phyloP scores from a whole-genome alignment of 2,888 invertebrate genomes.

The Heteropelma amictum region DNA sequence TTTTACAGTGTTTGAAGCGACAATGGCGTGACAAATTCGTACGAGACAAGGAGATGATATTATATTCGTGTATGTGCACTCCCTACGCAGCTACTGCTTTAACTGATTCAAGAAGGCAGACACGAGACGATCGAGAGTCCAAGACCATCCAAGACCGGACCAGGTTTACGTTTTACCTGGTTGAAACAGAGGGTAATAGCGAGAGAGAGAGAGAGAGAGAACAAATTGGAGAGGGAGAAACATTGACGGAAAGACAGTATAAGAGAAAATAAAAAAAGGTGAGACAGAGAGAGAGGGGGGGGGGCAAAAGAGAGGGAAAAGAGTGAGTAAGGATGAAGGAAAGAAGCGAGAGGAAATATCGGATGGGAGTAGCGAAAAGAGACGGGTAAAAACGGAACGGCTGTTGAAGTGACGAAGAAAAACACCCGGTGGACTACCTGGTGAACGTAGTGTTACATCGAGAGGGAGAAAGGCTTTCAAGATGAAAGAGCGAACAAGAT shows the following conservation, averaged over 20 bases:
- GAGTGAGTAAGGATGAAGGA: neutral
- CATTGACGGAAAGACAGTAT: conserved; percentile 23
- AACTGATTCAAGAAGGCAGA: conserved; percentile 72
- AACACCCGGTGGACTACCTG: neutral
- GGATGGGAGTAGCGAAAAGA: neutral
- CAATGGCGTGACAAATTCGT: neutral
- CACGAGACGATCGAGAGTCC: conserved; percentile 54
- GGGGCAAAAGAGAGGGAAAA: conserved; percentile 36
- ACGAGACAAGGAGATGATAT: neutral
- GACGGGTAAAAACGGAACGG: neutral
- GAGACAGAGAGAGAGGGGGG: conserved; percentile 53
- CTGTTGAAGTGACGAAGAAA: conserved; percentile 13
- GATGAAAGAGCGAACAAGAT: conserved; percentile 45
- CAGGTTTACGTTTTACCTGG: conserved; percentile 68
- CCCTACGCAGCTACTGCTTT: conserved; percentile 62
- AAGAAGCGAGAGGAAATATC: neutral
- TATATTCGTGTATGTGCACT: conserved; percentile 8
- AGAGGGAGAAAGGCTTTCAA: conserved; percentile 11
- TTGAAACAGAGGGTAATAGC: conserved; percentile 59
- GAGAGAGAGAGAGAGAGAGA: conserved; percentile 34
- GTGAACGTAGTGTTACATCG: neutral
- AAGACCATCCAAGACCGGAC: conserved; percentile 40
- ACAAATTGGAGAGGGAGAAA: conserved; percentile 3
- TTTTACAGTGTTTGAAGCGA: neutral
- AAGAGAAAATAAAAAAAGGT: conserved; percentile 47